A percentile compares a stretch with the other conserved stretches of the same genome.
These are phyloP conservation scores for Oenanthe melanoleuca DNA, from an alignment of 2,113 vertebrate genomes.

Conservation along the genomic window DNA sequence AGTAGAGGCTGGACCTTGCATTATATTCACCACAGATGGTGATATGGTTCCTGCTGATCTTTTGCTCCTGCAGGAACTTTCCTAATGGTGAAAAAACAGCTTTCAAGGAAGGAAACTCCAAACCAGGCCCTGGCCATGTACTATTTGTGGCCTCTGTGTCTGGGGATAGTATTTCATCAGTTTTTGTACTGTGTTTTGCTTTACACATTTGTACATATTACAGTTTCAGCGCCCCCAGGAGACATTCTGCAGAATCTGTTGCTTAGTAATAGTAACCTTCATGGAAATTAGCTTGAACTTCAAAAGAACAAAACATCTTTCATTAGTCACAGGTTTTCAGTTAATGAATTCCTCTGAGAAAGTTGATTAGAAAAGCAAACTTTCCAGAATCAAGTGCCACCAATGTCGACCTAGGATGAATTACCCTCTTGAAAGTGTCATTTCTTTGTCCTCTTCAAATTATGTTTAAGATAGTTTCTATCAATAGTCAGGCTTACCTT, in stretches of 20 bases:
- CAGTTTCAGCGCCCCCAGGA: conserved; percentile 48
- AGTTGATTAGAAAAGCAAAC: conserved; percentile 71
- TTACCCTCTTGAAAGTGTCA: neutral
- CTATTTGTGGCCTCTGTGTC: neutral
- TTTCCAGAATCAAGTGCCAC: neutral
- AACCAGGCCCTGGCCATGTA: neutral
- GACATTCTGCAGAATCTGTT: conserved; percentile 76
- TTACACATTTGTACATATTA: neutral
- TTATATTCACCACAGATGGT: neutral
- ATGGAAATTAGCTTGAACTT: conserved; percentile 79
- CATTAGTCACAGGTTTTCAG: conserved; percentile 76
- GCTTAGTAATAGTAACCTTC: conserved; percentile 80
- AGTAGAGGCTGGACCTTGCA: neutral
- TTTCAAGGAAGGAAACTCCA: neutral
- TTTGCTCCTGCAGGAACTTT: neutral
- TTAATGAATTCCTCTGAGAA: conserved; percentile 81
- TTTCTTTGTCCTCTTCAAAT: neutral
- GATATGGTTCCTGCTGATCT: neutral
- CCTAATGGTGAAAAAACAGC: neutral
- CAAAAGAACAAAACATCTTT: conserved; percentile 79
- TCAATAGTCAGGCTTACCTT: neutral
- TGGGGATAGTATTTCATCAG: neutral
- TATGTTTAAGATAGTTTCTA: neutral
- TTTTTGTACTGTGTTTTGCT: neutral
- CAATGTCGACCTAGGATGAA: neutral